Conservation (phyloP, 1,140 invertebrate genomes). For the Onthophagus taurus region DNA sequence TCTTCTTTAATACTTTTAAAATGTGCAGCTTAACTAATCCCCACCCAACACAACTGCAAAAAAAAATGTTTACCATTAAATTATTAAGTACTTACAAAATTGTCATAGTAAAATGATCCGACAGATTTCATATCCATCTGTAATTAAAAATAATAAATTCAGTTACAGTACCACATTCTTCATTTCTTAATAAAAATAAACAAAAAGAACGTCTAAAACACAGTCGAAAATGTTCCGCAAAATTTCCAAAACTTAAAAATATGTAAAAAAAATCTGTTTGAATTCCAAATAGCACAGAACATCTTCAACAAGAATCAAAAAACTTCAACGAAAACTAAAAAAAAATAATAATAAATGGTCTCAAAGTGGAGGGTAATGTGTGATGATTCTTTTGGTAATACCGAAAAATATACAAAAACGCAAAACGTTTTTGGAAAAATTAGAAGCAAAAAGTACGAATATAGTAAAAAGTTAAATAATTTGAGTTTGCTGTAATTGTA, state of each 20-base stretch:
- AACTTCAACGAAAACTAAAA: too few species aligned
- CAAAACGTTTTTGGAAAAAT: slow-evolving; percentile 1
- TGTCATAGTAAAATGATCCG: slow-evolving; percentile 88
- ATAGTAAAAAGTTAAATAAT: slow-evolving; percentile 6
- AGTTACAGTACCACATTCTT: slow-evolving; percentile 2
- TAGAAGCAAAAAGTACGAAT: not conserved
- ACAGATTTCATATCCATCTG: slow-evolving; percentile 90
- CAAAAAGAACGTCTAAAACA: slow-evolving; percentile 2
- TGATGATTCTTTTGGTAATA: too few species aligned
- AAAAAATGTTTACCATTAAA: too few species aligned
- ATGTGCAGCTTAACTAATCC: too few species aligned
- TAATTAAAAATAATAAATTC: slow-evolving; percentile 46
- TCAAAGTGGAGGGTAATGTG: too few species aligned
- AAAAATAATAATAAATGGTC: too few species aligned
- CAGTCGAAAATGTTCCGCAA: not conserved
- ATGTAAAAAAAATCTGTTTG: slow-evolving; percentile 8
- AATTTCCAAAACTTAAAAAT: too few species aligned
- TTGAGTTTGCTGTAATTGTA: slow-evolving; percentile 32
- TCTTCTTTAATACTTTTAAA: too few species aligned
- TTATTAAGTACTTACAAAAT: slow-evolving; percentile 71
- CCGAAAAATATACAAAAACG: not conserved
- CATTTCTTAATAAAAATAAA: not conserved
- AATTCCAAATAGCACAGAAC: not conserved
- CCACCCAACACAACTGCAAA: too few species aligned
- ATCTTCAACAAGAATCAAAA: not conserved